Evolutionary conservation across 2,113 vertebrate genomes (phyloP), one percentile per base, ranked within the genome.

Genomic region (Pipa parva): DNA sequence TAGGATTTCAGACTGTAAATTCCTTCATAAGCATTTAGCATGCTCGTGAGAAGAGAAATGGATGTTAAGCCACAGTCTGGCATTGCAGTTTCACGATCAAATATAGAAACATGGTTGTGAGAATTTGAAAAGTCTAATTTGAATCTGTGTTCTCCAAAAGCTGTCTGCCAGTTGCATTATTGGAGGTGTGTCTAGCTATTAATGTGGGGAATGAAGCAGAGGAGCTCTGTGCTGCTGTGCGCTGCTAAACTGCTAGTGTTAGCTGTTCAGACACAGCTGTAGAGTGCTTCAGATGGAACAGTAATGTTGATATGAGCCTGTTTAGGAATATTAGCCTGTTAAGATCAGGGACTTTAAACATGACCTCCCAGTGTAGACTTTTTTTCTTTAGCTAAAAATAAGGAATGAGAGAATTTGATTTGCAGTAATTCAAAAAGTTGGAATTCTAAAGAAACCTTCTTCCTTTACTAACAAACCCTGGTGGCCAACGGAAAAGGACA

Each of bases 121-220:
- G 26, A 17, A 56, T 29, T 15, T 17, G 15, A 42, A 29, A 42
- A 37, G 33, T 59, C 56, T 17, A 26, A 51, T 24, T 58, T 13
- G 12, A 24, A 29, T 17, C 13, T 22, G 22, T 24, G 63, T 27
- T 25, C 18, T 28, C 26, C 13, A 42, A 52, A 17, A 15, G 27
- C 33, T 22, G 52, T 13, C 65, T 59, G 65, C 31, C 56, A 59
- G 56, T 68, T 58, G 45, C 56, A 59, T 4, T 28, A 45, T 26
- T 22, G 65, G 65, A 68, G 65, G 65, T 68, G 65, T 69, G 65
- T 42, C 65, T 45, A 52, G 57, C 46, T 58, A 51, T 36, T 68
- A 51, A 59, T 59, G 64, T 58, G 28, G 15, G 50, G 17, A 13
- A 42, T 28, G 61, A 18, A 48, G 46, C 46, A 22, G 46, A 20